These are phyloP conservation scores for Corythucha ciliata DNA, from an alignment of 2,888 invertebrate species.

Conservation along the genomic window DNA sequence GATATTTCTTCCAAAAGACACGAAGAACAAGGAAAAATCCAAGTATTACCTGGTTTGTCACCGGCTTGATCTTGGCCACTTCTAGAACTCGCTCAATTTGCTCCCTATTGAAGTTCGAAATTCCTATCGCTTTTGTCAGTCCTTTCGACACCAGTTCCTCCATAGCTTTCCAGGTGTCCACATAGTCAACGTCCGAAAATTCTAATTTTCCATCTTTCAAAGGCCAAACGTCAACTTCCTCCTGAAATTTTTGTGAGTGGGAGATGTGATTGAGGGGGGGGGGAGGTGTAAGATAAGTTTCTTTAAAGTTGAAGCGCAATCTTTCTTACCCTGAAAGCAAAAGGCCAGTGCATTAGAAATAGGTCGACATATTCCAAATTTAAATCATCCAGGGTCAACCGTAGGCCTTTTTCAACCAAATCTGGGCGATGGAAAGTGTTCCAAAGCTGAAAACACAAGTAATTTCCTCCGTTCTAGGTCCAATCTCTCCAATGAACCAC, in stretches of 20 bases:
- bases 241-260: too few relatives aligned
- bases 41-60: slow-evolving; percentile 55
- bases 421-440: slow-evolving; percentile 76
- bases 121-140: slow-evolving; percentile 48
- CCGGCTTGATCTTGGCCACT: slow-evolving; percentile 26
- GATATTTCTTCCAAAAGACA: too few relatives aligned
- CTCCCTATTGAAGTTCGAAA: slow-evolving; percentile 27
- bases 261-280: too few relatives aligned
- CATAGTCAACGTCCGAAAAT: slow-evolving; percentile 57
- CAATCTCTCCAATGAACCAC: too few relatives aligned
- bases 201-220: slow-evolving; percentile 50
- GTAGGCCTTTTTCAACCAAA: slow-evolving; percentile 60
- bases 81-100: slow-evolving; percentile 27
- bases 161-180: slow-evolving; percentile 68
- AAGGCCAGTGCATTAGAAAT: slow-evolving; percentile 88
- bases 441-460: too few relatives aligned
- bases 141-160: slow-evolving; percentile 62
- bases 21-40: too few relatives aligned
- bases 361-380: slow-evolving; percentile 71
- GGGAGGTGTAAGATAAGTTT: too few relatives aligned
- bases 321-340: too few relatives aligned
- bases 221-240: slow-evolving; percentile 58
- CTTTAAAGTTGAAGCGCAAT: too few relatives aligned
- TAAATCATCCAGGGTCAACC: slow-evolving; percentile 58
- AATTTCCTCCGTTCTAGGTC: too few relatives aligned